Conservation (phyloP, 2,888 invertebrate genomes). For the Spicauda simplicius region DNA sequence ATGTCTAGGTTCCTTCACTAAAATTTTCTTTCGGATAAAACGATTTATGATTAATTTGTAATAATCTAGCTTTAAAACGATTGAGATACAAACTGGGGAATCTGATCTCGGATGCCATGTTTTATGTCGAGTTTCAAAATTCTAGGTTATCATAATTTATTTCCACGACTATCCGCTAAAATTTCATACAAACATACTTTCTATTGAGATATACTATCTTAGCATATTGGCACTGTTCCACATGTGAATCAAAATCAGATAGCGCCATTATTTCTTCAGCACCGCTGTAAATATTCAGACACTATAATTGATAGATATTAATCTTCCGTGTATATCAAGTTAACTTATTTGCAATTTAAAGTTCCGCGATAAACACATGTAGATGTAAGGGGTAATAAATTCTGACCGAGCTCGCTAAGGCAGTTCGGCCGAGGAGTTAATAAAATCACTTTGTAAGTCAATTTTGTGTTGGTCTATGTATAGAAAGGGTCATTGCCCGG, state of each 20-base stretch:
- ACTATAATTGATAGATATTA: conserved; percentile 37
- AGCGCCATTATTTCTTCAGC: conserved; percentile 1
- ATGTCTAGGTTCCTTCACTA: too few species aligned
- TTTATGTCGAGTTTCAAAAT: too few species aligned
- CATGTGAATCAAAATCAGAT: neutral
- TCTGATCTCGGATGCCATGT: too few species aligned
- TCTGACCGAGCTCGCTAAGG: conserved; percentile 54
- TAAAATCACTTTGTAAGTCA: conserved; percentile 70
- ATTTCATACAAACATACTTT: too few species aligned
- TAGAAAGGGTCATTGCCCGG: conserved; percentile 36
- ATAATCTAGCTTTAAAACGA: too few species aligned
- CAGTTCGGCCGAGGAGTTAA: conserved; percentile 56
- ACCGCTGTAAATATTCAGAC: conserved; percentile 23
- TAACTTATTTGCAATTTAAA: conserved; percentile 79
- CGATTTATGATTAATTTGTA: too few species aligned
- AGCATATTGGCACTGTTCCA: too few species aligned
- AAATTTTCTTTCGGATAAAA: too few species aligned
- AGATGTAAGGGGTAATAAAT: conserved; percentile 76
- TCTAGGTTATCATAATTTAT: too few species aligned
- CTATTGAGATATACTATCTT: too few species aligned
- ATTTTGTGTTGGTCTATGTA: conserved; percentile 46
- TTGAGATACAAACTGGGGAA: too few species aligned
- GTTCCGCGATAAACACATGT: conserved; percentile 78
- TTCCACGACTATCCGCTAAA: too few species aligned
- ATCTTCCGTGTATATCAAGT: conserved; percentile 42